Evolutionary conservation across 2,113 vertebrate genomes (phyloP), one percentile per base, ranked within the genome.

Genomic region (Notothenia rossii): DNA sequence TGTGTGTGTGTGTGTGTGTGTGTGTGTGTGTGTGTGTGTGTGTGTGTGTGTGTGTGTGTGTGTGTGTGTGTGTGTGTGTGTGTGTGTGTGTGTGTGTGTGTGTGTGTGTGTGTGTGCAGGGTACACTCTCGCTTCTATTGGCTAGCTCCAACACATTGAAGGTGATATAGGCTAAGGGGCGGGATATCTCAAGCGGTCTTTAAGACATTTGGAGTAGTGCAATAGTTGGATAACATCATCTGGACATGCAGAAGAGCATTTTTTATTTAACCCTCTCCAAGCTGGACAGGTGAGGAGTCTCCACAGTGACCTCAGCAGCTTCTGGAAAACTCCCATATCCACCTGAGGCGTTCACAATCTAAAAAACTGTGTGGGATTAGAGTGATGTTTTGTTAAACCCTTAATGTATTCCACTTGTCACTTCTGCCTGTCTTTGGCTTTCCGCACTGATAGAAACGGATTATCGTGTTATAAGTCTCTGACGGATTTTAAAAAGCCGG

Each of bases 271-370:
- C 36, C 36, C 5, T 40, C 7, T 7, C 36, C 36, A 1, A 7
- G 36, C 36, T 7, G 1, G 73, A 67, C 87, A 89, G 88, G 88
- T 91, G 64, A 87, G 65, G 79, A 74, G 67, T 69, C 70, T 56
- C 74, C 18, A 5, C 67, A 17, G 29, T 77, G 77, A 88, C 80
- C 75, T 80, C 77, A 22, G 81, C 79, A 61, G 63, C 82, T 85
- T 74, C 79, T 90, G 88, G 81, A 89, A 88, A 88, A 62, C 80
- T 88, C 88, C 75, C 51, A 12, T 85, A 83, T 74, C 74, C 0
- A 69, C 55, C 67, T 49, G 67, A 76, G 63, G 63, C 20, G 2
- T 54, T 72, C 5, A 7, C 49, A n/a, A 72, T 77, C 7, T 62
- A 36, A 72, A 72, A 65, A 45, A 10, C 12, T 0, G 65, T 70